Evolutionary conservation across 1,140 invertebrate species (phyloP).

Genomic region (Argopecten irradians): DNA sequence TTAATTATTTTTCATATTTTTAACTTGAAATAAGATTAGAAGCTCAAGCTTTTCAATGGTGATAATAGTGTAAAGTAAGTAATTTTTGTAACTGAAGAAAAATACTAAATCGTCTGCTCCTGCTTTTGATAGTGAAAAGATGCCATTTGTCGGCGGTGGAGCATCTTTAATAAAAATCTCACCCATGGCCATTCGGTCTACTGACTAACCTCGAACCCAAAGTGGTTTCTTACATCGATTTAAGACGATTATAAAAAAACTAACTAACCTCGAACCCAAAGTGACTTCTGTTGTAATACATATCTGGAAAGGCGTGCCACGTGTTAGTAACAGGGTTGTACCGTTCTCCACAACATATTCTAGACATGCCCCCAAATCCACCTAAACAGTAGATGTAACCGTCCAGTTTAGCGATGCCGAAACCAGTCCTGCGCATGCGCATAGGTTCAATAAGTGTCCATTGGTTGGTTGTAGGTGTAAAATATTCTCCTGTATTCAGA

Average conservation of each 20-base stretch:
- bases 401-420: conserved; percentile 72
- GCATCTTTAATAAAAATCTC: too few relatives aligned
- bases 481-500: conserved; percentile 90
- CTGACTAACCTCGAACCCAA: neutral
- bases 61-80: too few relatives aligned
- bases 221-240: too few relatives aligned
- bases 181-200: too few relatives aligned
- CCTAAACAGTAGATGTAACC: conserved; percentile 77
- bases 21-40: too few relatives aligned
- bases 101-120: too few relatives aligned
- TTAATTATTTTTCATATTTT: too few relatives aligned
- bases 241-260: too few relatives aligned
- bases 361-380: conserved; percentile 78
- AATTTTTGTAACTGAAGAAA: too few relatives aligned
- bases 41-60: too few relatives aligned
- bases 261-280: conserved; percentile 84
- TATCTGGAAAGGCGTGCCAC: conserved; percentile 85
- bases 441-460: conserved; percentile 91
- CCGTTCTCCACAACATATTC: conserved; percentile 78
- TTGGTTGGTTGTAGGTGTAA: conserved; percentile 88
- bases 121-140: too few relatives aligned
- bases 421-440: conserved; percentile 81
- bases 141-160: too few relatives aligned
- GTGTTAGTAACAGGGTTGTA: conserved; percentile 84
- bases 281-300: conserved; percentile 90